These are phyloP conservation scores for Apoda limacodes DNA, from an alignment of 2,888 invertebrate species.

Conservation along the genomic window DNA sequence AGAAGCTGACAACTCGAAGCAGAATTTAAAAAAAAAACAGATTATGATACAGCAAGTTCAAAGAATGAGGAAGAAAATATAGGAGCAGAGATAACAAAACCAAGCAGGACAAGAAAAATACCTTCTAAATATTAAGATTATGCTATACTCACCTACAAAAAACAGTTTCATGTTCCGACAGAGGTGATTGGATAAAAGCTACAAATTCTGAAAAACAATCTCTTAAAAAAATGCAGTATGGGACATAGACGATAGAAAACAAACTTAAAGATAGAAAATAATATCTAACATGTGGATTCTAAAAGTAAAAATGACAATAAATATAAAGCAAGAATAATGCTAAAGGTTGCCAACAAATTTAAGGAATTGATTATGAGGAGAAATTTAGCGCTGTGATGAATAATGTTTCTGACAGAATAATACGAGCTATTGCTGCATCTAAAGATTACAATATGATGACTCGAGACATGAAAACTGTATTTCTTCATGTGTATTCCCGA, in stretches of 20 bases:
- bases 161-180: not conserved
- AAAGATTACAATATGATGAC: not conserved
- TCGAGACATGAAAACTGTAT: not conserved
- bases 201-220: not conserved
- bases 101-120: not conserved
- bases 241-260: not conserved
- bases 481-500: constrained; percentile 2
- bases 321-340: constrained; percentile 3
- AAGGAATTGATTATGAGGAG: constrained; percentile 6
- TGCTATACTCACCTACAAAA: not conserved
- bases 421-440: constrained; percentile 5
- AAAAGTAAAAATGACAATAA: constrained; percentile 2
- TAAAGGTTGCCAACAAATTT: constrained; percentile 6
- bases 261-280: not conserved
- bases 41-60: too few relatives aligned
- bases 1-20: too few relatives aligned
- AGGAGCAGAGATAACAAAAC: too few relatives aligned
- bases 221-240: not conserved
- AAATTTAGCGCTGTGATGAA: constrained; percentile 6
- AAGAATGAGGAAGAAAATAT: too few relatives aligned
- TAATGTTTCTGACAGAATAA: constrained; percentile 6
- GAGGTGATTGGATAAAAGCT: not conserved
- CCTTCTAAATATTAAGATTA: not conserved
- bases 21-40: too few relatives aligned
- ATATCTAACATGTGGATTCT: constrained; percentile 3